Conservation (phyloP, 1,140 invertebrate species). For the Aphelenchoides fujianensis region DNA sequence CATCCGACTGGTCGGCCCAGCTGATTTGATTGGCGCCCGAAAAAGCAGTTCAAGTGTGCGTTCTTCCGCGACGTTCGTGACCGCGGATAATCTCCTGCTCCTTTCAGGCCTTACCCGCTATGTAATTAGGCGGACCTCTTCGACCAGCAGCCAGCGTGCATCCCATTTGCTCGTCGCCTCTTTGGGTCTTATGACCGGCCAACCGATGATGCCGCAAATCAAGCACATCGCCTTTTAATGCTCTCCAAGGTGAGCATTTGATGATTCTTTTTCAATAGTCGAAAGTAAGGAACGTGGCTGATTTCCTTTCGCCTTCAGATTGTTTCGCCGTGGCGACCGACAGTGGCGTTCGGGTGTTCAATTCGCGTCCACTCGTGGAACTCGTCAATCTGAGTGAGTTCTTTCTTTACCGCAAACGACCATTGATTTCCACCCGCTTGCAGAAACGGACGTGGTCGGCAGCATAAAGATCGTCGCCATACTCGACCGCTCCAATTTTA, state of each 20-base stretch:
- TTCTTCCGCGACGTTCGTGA: neutral
- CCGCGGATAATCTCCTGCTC: neutral
- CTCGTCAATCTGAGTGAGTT: slow-evolving; percentile 28
- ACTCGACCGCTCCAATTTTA: slow-evolving; percentile 25
- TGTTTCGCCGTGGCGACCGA: slow-evolving; percentile 23
- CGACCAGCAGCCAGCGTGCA: neutral
- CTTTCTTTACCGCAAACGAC: too few relatives aligned
- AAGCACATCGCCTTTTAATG: slow-evolving; percentile 10
- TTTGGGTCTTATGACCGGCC: neutral
- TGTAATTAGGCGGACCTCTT: neutral
- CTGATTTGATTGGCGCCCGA: neutral
- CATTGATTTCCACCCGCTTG: too few relatives aligned
- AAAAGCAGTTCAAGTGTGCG: neutral
- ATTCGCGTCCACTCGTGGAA: slow-evolving; percentile 23
- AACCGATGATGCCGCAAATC: slow-evolving; percentile 13
- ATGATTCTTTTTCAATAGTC: slow-evolving; percentile 8
- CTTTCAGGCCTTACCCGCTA: neutral
- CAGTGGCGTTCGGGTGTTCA: slow-evolving; percentile 19
- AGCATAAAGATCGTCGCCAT: slow-evolving; percentile 25
- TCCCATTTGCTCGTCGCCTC: too few relatives aligned
- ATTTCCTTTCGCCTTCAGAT: slow-evolving; percentile 16
- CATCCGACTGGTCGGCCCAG: neutral
- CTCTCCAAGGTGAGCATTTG: slow-evolving; percentile 12
- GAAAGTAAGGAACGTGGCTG: neutral
- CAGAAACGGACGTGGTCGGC: slow-evolving; percentile 22